Evolutionary conservation across 1,140 invertebrate genomes (phyloP).

Genomic region (Drosophila triauraria): DNA sequence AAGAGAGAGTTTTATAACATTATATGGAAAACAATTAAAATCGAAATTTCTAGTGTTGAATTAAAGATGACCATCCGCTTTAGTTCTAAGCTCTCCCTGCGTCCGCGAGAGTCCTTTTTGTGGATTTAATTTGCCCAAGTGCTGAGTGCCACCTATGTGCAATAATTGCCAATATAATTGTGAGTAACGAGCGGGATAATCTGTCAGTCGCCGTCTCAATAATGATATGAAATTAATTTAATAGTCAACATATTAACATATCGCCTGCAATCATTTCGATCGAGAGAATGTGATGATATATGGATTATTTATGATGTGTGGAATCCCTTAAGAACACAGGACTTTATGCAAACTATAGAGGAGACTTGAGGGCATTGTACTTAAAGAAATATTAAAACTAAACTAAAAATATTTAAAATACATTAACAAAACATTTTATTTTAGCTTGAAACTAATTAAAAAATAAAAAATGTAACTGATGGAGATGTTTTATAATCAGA

Average conservation of each 20-base stretch:
- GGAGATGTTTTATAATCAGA: background rate
- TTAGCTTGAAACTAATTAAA: background rate
- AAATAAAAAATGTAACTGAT: too few species aligned
- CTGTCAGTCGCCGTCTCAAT: constrained; percentile 8
- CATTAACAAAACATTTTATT: too few species aligned
- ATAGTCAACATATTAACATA: constrained; percentile 28
- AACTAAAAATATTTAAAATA: too few species aligned
- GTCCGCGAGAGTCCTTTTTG: background rate
- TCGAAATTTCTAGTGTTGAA: constrained; percentile 24
- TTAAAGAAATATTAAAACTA: too few species aligned
- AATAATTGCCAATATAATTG: constrained; percentile 15
- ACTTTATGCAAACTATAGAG: background rate
- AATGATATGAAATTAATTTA: constrained; percentile 32
- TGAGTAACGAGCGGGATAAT: constrained; percentile 9
- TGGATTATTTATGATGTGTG: background rate
- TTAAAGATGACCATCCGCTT: constrained; percentile 18
- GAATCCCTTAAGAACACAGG: background rate
- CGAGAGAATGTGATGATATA: constrained; percentile 5
- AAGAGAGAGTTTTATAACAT: constrained; percentile 8
- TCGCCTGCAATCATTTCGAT: constrained; percentile 26
- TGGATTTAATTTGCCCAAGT: background rate
- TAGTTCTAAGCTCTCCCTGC: background rate
- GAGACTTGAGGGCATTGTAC: too few species aligned
- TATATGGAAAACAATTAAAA: constrained; percentile 25
- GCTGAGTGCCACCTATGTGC: background rate